Percentiles rank a stretch among this genome's conserved stretches.
phyloP scores from a whole-genome alignment of 2,113 vertebrate species.

The Aphelocoma coerulescens region DNA sequence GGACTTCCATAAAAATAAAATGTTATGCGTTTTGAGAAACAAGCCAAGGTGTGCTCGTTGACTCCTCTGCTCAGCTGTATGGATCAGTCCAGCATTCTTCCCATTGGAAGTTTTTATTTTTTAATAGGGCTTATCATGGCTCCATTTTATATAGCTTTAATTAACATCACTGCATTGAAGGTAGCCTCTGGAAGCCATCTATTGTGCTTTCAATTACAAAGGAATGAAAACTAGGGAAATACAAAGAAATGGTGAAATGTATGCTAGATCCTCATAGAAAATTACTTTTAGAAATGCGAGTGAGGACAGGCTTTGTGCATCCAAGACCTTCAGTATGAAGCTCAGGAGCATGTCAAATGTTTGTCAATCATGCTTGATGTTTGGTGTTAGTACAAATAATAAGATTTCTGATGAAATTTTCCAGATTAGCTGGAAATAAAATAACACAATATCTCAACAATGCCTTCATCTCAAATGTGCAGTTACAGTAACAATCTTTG shows the following conservation, averaged over 20 bases:
- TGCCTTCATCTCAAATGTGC: background rate
- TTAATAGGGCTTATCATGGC: background rate
- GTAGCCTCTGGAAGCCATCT: background rate
- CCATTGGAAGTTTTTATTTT: background rate
- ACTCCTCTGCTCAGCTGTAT: background rate
- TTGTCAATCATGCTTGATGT: background rate
- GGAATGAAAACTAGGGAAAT: background rate
- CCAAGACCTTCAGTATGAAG: background rate
- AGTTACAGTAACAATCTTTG: background rate
- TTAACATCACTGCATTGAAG: background rate
- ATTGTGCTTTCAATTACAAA: background rate
- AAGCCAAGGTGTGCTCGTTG: accelerated
- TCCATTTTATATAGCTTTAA: background rate
- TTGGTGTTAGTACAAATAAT: background rate
- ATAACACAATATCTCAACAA: background rate
- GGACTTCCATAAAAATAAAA: background rate
- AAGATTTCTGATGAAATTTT: background rate
- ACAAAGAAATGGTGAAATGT: background rate
- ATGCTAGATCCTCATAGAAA: background rate
- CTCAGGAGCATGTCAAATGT: background rate
- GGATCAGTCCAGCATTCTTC: background rate
- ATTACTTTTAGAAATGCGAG: background rate
- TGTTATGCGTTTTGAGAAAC: background rate
- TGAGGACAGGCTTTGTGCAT: background rate
- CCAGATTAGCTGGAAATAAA: background rate